Evolutionary conservation across 1,140 invertebrate genomes (phyloP), one percentile per base, ranked within the genome.

Genomic region (Amyelois transitella): DNA sequence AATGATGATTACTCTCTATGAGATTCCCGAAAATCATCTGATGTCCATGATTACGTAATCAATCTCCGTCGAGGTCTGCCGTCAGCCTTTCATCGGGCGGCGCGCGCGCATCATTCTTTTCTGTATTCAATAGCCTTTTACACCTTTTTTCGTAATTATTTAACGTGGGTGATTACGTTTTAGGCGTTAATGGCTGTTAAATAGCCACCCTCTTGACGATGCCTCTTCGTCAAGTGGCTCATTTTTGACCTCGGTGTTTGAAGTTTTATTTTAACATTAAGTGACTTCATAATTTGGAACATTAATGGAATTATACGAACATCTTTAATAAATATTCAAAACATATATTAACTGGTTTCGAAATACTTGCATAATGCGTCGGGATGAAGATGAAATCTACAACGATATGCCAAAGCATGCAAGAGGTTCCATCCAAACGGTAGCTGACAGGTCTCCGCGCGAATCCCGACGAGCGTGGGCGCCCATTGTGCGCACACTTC

Each of bases 41-140:
- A 72, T 81, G 71, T 74, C 68, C 73, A 71, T 82, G 79, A 85
- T 82, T 81, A 79, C 77, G 71, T 75, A 80, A 85, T 85, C 77
- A 85, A 85, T 85, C 81, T 78, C 69, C 72, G 79, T 82, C 79
- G 70, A 22, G 55, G 58, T 19, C 59, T 52, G 59, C 73, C 66
- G 66, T 77, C 75, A 63, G 71, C 72, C 72, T 81, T 81, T 83
- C 79, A 80, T 73, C 80, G 70, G 43, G 48, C 63, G 51, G 55
- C 70, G 73, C 73, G 51, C 55, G 71, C 70, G 69, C 69, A 75
- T 64, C 66, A 64, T 52, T 70, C 72, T 74, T 57, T 51, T 49
- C 60, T 58, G 64, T 73, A 64, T 73, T 75, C 71, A 71, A 72
- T 62, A 65, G 66, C 69, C 63, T 77, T 80, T 77, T 76, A 72